phyloP scores from a whole-genome alignment of 2,797 vertebrate species.

The Anguilla obscura region DNA sequence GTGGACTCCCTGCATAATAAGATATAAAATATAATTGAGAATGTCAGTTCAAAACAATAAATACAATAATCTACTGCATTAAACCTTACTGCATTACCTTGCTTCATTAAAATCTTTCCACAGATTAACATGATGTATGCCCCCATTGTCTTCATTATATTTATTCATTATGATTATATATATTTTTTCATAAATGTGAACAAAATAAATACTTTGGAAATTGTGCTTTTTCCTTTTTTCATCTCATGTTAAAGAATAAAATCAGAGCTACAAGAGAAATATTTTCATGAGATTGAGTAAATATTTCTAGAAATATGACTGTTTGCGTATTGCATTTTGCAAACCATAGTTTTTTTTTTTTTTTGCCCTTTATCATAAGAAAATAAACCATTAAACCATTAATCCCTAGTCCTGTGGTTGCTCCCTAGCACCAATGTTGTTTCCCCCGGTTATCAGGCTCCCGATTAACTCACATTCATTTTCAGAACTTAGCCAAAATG shows the following conservation, averaged over 20 bases:
- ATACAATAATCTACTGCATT: neutral
- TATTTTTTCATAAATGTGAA: neutral
- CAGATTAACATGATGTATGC: neutral
- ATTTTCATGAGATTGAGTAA: neutral
- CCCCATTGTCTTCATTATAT: neutral
- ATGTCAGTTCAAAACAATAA: neutral
- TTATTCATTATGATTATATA: too few species aligned
- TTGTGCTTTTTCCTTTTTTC: neutral
- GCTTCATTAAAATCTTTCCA: neutral
- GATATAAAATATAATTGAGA: neutral
- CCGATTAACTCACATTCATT: too few species aligned
- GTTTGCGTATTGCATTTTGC: neutral
- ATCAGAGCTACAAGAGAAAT: neutral
- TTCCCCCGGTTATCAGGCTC: too few species aligned
- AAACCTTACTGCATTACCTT: neutral
- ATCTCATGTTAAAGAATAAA: neutral
- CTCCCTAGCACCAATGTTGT: too few species aligned
- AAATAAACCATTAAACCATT: too few species aligned
- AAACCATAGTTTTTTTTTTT: neutral
- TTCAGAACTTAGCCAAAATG: too few species aligned
- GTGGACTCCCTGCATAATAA: neutral
- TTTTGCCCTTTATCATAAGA: neutral
- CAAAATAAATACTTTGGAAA: neutral
- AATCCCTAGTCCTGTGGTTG: too few species aligned
- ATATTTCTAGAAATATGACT: neutral